Percentiles rank a stretch among this genome's conserved stretches.
These are phyloP conservation scores for Hylaeus anthracinus DNA, from an alignment of 1,140 invertebrate species.

Conservation along the genomic window DNA sequence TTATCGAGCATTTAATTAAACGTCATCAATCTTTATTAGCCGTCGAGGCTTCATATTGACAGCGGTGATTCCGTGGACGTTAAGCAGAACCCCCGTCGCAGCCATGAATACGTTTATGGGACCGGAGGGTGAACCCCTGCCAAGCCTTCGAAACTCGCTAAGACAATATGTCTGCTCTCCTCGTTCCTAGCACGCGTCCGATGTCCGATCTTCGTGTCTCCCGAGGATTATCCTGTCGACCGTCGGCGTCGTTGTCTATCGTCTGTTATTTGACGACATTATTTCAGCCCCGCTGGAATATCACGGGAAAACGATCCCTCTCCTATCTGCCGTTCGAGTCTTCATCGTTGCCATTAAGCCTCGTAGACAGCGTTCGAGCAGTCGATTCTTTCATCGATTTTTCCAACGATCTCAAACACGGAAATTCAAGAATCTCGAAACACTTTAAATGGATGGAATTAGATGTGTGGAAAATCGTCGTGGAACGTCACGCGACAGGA, in stretches of 20 bases:
- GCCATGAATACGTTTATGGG: slow-evolving; percentile 77
- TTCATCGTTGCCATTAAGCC: background rate
- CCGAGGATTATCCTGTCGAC: slow-evolving; percentile 52
- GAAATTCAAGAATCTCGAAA: background rate
- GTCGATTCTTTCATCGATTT: too few relatives aligned
- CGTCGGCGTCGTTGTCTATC: slow-evolving; percentile 33
- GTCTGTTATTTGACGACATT: slow-evolving; percentile 55
- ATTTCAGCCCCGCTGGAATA: slow-evolving; percentile 6
- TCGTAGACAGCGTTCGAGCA: background rate
- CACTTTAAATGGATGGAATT: too few relatives aligned
- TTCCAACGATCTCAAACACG: too few relatives aligned
- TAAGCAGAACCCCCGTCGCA: slow-evolving; percentile 62
- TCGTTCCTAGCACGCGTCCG: slow-evolving; percentile 29
- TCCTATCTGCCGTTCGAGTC: too few relatives aligned
- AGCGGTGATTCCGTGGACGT: slow-evolving; percentile 71
- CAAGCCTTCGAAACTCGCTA: slow-evolving; percentile 71
- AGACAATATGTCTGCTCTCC: slow-evolving; percentile 65
- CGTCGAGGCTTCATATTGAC: slow-evolving; percentile 71
- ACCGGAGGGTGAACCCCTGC: slow-evolving; percentile 62
- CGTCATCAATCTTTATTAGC: slow-evolving; percentile 78
- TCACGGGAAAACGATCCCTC: background rate
- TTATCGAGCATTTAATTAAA: slow-evolving; percentile 76
- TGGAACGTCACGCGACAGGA: too few relatives aligned
- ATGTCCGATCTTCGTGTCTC: slow-evolving; percentile 27
- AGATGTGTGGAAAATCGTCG: too few relatives aligned